phyloP scores from a whole-genome alignment of 2,888 invertebrate genomes.

The Epirrhoe tristata region DNA sequence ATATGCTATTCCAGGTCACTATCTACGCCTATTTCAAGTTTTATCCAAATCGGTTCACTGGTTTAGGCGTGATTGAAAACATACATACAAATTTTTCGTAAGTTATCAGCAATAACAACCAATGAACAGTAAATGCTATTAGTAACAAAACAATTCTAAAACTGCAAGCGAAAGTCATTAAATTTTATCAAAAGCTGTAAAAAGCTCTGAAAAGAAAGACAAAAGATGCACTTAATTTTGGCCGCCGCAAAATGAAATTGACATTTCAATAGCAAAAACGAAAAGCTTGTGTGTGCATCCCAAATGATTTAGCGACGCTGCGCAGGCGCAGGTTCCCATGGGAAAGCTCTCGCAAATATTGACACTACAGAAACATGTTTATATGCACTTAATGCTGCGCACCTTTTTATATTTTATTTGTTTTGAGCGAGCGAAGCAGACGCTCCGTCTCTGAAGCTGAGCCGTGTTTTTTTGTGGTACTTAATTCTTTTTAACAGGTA shows the following conservation, averaged over 20 bases:
- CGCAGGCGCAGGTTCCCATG: slow-evolving; percentile 75
- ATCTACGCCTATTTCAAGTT: too few species aligned
- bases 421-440: slow-evolving; percentile 76
- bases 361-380: slow-evolving; percentile 84
- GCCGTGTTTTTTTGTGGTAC: slow-evolving; percentile 79
- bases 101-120: not conserved
- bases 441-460: slow-evolving; percentile 67
- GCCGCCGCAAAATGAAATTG: slow-evolving; percentile 66
- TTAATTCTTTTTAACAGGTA: slow-evolving; percentile 80
- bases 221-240: slow-evolving; percentile 65
- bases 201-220: slow-evolving; percentile 21
- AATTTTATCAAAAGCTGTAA: slow-evolving; percentile 18
- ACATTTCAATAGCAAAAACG: slow-evolving; percentile 82
- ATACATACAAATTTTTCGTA: too few species aligned
- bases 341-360: slow-evolving; percentile 83
- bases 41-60: too few species aligned
- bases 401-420: slow-evolving; percentile 82
- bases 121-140: not conserved
- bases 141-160: not conserved
- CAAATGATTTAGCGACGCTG: slow-evolving; percentile 76
- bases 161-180: not conserved
- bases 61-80: too few species aligned
- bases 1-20: too few species aligned
- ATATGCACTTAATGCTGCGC: slow-evolving; percentile 85
- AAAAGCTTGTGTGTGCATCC: slow-evolving; percentile 62